A percentile compares a stretch with the other conserved stretches of the same genome.
Evolutionary conservation across 2,888 invertebrate species (phyloP).

Genomic region (Caenorhabditis becei): DNA sequence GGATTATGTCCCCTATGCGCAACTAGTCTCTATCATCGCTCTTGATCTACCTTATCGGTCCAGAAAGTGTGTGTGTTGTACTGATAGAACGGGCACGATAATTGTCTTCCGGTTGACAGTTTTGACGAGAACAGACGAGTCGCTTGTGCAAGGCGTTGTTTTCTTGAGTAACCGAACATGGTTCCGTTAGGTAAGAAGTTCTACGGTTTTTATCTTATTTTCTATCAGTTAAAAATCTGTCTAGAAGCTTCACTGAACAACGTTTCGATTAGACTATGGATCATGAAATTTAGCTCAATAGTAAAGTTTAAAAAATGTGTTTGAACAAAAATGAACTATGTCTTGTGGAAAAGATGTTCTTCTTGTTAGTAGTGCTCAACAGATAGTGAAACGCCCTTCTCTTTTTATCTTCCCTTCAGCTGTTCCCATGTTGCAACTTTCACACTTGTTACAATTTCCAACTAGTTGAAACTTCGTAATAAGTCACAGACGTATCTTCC

Average conservation of each 20-base stretch:
- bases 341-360: no score
- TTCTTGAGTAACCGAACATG: constrained; percentile 22
- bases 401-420: no score
- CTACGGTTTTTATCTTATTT: background rate
- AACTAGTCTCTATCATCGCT: constrained; percentile 3
- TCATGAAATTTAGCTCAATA: no score
- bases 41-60: constrained; percentile 40
- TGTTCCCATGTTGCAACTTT: no score
- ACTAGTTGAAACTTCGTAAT: background rate
- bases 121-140: constrained; percentile 54
- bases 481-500: constrained; percentile 13
- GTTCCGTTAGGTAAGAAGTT: constrained; percentile 30
- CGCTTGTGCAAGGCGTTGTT: constrained; percentile 51
- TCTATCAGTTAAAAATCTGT: no score
- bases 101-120: constrained; percentile 61
- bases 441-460: background rate
- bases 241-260: no score
- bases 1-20: constrained; percentile 33
- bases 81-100: constrained; percentile 60
- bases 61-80: constrained; percentile 50
- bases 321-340: no score
- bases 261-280: no score
- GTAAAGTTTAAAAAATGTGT: no score
- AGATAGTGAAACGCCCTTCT: no score
- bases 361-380: no score